Evolutionary conservation across 2,113 vertebrate genomes (phyloP).

Genomic region (Haemorhous mexicanus): DNA sequence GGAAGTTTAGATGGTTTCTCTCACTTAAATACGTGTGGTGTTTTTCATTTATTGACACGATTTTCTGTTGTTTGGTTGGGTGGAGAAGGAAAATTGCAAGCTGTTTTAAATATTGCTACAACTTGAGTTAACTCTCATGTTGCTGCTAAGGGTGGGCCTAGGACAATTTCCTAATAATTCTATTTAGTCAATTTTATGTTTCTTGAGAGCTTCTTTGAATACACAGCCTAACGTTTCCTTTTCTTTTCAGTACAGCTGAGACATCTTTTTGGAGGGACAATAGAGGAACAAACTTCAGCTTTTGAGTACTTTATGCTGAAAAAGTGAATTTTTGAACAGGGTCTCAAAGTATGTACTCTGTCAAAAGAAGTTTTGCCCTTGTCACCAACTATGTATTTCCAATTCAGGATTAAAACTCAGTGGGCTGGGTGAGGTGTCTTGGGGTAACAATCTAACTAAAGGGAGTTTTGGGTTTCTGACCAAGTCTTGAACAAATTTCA

Average conservation of each 20-base stretch:
- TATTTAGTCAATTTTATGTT: background rate
- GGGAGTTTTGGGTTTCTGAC: background rate
- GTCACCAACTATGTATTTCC: background rate
- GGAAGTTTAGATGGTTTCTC: conserved; percentile 46
- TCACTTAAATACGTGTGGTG: background rate
- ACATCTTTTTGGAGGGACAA: background rate
- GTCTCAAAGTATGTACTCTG: background rate
- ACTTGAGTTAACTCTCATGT: background rate
- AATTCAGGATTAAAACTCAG: background rate
- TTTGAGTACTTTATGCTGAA: background rate
- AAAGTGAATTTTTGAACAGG: background rate
- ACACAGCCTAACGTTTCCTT: background rate
- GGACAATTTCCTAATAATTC: background rate
- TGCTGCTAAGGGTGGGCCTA: conserved; percentile 1
- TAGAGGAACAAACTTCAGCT: background rate
- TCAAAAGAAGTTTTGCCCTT: background rate
- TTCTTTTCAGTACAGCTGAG: background rate
- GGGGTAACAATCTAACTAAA: background rate
- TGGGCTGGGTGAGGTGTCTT: background rate
- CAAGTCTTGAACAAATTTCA: rapidly evolving
- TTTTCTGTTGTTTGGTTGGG: conserved; percentile 10
- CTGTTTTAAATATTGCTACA: conserved; percentile 23
- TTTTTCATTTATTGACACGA: background rate
- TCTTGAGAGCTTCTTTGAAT: conserved; percentile 24
- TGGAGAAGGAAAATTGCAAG: background rate